Percentiles rank a stretch among this genome's conserved stretches.
These are phyloP conservation scores for Protobothrops flavoviridis DNA, from an alignment of 2,113 vertebrate species.

Conservation along the genomic window DNA sequence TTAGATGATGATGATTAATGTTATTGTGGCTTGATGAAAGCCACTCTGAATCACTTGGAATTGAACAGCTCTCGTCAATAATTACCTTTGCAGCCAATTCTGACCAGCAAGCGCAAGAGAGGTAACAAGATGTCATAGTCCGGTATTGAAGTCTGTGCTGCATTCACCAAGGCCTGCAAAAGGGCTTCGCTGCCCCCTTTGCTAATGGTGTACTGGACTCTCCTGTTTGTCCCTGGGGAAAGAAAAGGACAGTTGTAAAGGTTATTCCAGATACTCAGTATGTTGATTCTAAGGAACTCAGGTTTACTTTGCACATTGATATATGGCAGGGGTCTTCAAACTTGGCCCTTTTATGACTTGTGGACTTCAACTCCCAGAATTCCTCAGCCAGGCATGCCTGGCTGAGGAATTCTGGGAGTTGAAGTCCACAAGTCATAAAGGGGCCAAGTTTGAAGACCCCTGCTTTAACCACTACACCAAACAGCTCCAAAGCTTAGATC, in stretches of 20 bases:
- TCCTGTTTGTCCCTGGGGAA: conserved; percentile 77
- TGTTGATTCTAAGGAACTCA: accelerated
- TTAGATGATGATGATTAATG: neutral
- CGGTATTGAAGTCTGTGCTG: conserved; percentile 37
- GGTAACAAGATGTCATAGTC: conserved; percentile 79
- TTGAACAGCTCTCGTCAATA: neutral
- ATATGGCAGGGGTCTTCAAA: neutral
- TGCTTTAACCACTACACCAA: neutral
- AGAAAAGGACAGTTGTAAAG: neutral
- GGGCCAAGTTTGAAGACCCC: no score
- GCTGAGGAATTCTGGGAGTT: no score
- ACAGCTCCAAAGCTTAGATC: neutral
- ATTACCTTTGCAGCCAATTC: conserved; percentile 88
- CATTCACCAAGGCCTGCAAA: conserved; percentile 75
- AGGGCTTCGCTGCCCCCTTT: conserved; percentile 90
- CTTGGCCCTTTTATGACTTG: no score
- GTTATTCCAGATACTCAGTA: neutral
- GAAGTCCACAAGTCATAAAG: no score
- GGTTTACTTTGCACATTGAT: neutral
- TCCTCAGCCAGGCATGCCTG: no score
- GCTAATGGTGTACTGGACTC: conserved; percentile 85
- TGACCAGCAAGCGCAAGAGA: conserved; percentile 82
- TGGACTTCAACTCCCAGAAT: no score
- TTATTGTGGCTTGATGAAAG: neutral
- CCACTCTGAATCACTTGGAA: neutral